Percentiles rank a stretch among this genome's conserved stretches.
Conservation (phyloP, 2,888 invertebrate species). For the Chaetogeoica ovagalla region DNA sequence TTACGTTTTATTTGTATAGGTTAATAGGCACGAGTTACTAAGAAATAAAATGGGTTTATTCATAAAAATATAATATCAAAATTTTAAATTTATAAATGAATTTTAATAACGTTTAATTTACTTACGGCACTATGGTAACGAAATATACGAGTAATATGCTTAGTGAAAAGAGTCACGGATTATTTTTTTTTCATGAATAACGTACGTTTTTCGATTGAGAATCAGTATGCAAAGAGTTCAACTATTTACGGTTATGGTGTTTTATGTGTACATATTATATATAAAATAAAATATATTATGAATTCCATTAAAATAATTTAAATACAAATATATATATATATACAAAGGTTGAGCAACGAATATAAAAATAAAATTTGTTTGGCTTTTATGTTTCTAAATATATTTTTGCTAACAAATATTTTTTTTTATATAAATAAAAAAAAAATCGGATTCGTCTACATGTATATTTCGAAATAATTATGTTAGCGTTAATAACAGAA, state of each 20-base stretch:
- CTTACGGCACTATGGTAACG: background rate
- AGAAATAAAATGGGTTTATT: background rate
- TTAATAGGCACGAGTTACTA: too few species aligned
- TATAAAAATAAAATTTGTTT: too few species aligned
- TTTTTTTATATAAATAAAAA: too few species aligned
- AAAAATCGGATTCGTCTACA: too few species aligned
- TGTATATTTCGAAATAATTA: too few species aligned
- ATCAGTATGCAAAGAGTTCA: conserved; percentile 32
- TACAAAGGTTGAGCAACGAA: too few species aligned
- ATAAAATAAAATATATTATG: background rate
- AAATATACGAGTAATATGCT: background rate
- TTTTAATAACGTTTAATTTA: background rate
- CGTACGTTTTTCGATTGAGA: conserved; percentile 14
- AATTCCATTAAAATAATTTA: conserved; percentile 6
- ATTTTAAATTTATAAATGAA: background rate
- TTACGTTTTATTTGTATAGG: too few species aligned
- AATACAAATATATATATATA: background rate
- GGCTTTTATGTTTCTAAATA: too few species aligned
- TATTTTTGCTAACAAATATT: too few species aligned
- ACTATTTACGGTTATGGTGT: conserved; percentile 26
- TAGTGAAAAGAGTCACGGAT: conserved; percentile 31
- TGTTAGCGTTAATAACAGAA: too few species aligned
- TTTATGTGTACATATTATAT: background rate
- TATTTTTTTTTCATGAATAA: conserved; percentile 36
- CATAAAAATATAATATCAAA: conserved; percentile 8